Evolutionary conservation across 1,140 invertebrate genomes (phyloP), one percentile per base, ranked within the genome.

Genomic region (Thaumetopoea pityocampa): DNA sequence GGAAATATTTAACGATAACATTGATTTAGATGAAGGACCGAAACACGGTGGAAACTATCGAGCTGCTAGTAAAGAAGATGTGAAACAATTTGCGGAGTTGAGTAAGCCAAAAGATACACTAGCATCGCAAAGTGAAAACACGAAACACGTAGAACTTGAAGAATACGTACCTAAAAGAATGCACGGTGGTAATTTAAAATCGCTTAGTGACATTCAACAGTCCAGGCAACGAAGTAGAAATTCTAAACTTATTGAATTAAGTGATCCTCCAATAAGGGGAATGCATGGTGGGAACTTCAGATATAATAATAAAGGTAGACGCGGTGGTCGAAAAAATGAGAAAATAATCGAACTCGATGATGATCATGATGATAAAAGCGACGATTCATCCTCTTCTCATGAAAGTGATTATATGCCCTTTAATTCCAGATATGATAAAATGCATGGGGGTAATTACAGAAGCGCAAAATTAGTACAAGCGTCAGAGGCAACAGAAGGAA

Each of bases 31-130:
- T 14, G 51, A 55, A 28, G 72, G 76, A n/a, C 82, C 77, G 6
- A 76, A 58, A 50, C 76, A 82, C 38, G 80, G 79, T 28, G 82
- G 79, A 33, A 84, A 84, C 50, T 84, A 85, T 30, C 73, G 69
- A 58, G 72, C 22, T 5, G 37, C 37, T 11, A 41, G 60, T 32
- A 60, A 65, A 30, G 47, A 56, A 33, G 35, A 42, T 9, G 9
- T 35, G 38, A 51, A 48, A 29, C 18, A 19, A 32, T 20, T 8
- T 15, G 41, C 40, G n/a, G 29, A 5, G 17, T 3, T 15, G 14
- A 45, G 27, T n/a, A 59, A 56, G 42, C 24, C 32, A 7, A 54
- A 54, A 33, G 69, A 78, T 32, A 51, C 57, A 17, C 63, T 59
- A 50, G 37, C 71, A 7, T 78, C 70, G 5, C 60, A 77, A 48